A percentile compares a stretch with the other conserved stretches of the same genome.
Evolutionary conservation across 2,888 invertebrate genomes (phyloP).

Genomic region (Cenopis cana): DNA sequence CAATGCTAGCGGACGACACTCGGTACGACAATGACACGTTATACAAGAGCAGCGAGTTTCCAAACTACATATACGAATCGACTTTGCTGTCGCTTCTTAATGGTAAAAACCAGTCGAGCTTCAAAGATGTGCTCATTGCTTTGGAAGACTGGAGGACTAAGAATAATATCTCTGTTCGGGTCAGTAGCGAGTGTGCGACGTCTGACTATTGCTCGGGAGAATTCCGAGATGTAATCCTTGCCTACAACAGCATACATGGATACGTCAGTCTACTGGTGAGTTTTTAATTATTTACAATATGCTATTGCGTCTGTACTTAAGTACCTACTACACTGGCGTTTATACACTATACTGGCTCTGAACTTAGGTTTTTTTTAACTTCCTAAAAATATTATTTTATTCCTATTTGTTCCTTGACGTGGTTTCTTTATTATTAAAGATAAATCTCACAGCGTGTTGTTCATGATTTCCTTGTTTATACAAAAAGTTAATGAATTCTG

Average conservation of each 20-base stretch:
- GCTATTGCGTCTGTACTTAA: neutral
- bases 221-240: constrained; percentile 84
- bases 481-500: too few relatives aligned
- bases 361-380: too few relatives aligned
- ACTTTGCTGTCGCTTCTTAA: constrained; percentile 69
- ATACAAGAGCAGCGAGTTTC: constrained; percentile 51
- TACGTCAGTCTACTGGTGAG: constrained; percentile 92
- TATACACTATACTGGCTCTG: too few relatives aligned
- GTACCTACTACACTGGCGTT: neutral
- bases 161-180: constrained; percentile 71
- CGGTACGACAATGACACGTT: constrained; percentile 51
- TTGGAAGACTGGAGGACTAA: constrained; percentile 70
- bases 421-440: too few relatives aligned
- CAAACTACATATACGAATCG: constrained; percentile 65
- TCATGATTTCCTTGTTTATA: too few relatives aligned
- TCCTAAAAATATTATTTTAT: too few relatives aligned
- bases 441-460: too few relatives aligned
- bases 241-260: constrained; percentile 91
- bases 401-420: too few relatives aligned
- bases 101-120: constrained; percentile 64
- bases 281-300: constrained; percentile 39
- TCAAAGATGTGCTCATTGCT: constrained; percentile 70
- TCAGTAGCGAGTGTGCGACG: constrained; percentile 71
- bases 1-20: constrained; percentile 71
- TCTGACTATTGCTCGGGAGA: constrained; percentile 86